A percentile compares a stretch with the other conserved stretches of the same genome.
Evolutionary conservation across 1,140 invertebrate species (phyloP).

Genomic region (Drosophila ironensis): DNA sequence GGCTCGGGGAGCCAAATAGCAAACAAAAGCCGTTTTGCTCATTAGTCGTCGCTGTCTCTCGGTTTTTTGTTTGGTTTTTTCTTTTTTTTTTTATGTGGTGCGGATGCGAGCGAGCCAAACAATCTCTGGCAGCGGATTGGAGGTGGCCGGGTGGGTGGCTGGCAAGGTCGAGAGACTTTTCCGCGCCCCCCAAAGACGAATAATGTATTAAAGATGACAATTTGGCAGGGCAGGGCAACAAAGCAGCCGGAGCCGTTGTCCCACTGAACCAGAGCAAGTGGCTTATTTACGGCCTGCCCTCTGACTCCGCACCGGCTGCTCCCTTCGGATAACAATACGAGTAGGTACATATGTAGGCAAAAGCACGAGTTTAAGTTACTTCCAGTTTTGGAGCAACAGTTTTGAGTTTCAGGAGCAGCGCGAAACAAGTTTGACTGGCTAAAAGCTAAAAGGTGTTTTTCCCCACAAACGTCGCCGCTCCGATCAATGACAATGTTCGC

Average conservation of each 20-base stretch:
- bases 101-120: slow-evolving; percentile 22
- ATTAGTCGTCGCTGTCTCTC: slow-evolving; percentile 45
- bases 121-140: slow-evolving; percentile 22
- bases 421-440: slow-evolving; percentile 58
- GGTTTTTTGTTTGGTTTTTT: no score
- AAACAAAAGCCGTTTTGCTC: slow-evolving; percentile 68
- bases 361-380: no score
- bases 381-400: slow-evolving; percentile 35
- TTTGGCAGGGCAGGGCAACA: slow-evolving; percentile 21
- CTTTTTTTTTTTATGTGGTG: no score
- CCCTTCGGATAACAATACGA: slow-evolving; percentile 6
- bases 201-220: slow-evolving; percentile 15
- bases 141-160: slow-evolving; percentile 13
- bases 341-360: no score
- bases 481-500: slow-evolving; percentile 34
- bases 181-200: slow-evolving; percentile 5
- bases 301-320: not conserved
- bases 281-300: slow-evolving; percentile 25
- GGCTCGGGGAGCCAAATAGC: slow-evolving; percentile 40
- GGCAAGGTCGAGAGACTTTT: slow-evolving; percentile 33
- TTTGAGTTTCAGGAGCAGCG: slow-evolving; percentile 8
- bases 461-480: slow-evolving; percentile 4
- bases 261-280: slow-evolving; percentile 18
- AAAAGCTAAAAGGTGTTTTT: slow-evolving; percentile 47
- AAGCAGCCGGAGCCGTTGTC: no score